Evolutionary conservation across 37 sponge, comb jelly and placozoan genomes (phyloP), one percentile per base, ranked within the genome.

Genomic region (Lycopodina hypogea): DNA sequence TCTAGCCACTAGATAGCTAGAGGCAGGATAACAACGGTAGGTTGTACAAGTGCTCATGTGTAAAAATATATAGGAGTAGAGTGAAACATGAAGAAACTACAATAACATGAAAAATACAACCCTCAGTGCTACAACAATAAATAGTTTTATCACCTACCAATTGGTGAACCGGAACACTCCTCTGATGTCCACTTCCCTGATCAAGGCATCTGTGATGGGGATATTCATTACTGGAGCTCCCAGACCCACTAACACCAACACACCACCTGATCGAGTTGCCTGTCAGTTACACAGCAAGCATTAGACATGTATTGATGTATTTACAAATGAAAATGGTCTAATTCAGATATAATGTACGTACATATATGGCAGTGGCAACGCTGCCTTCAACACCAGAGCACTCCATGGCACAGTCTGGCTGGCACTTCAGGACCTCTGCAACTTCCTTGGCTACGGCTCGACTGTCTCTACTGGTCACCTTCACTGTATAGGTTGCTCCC

Each of bases 101-200:
- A 17, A 53, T 53, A 12, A 53, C 12, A 19, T 19, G 12, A 53
- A 19, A 19, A 19, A 19, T 53, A 19, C 55, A 53, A 19, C 55
- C 55, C 55, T 53, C 55, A 19, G 12, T 17, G 17, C 55, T 17
- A 19, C 17, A 53, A 17, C 6, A 60, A 22, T 7, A 17, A 60
- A n/a, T 23, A 22, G 24, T 60, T n/a, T n/a, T n/a, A n/a, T n/a
- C 7, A 60, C 24, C 50, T 58, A 90, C 89, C 87, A 88, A 74
- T 93, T 93, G 40, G 75, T 78, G 65, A 93, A 97, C 23, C 97
- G 78, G 81, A 97, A 97, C 21, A 97, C 88, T 0, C 97, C 97
- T 64, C 87, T n/a, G n/a, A n/a, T n/a, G n/a, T n/a, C n/a, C n/a
- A n/a, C n/a, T n/a, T n/a, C n/a, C n/a, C n/a, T n/a, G 76, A 97